phyloP scores from a whole-genome alignment of 2,797 vertebrate genomes.

The Cirrhinus mrigala region DNA sequence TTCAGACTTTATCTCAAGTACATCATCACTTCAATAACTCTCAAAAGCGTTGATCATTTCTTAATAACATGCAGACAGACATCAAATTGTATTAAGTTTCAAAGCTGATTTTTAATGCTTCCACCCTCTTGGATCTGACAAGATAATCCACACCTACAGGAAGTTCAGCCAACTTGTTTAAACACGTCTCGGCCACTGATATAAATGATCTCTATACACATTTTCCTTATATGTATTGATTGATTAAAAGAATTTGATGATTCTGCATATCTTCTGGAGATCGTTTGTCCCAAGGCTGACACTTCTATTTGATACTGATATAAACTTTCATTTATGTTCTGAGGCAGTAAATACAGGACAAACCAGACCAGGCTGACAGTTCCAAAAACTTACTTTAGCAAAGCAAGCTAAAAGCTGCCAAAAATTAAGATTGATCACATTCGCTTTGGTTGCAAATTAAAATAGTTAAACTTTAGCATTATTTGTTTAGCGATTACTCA shows the following conservation, averaged over 20 bases:
- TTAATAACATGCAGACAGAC: neutral
- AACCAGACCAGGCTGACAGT: conserved; percentile 25
- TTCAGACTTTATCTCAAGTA: neutral
- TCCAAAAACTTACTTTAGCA: neutral
- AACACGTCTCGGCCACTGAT: neutral
- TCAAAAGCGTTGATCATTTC: neutral
- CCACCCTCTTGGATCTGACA: neutral
- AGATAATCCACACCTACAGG: conserved; percentile 29
- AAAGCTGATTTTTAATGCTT: neutral
- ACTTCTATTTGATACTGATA: neutral
- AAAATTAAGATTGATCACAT: neutral
- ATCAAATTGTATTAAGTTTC: neutral
- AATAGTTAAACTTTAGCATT: neutral
- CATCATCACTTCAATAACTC: neutral
- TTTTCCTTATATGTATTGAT: neutral
- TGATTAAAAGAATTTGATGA: neutral
- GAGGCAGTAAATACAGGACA: neutral
- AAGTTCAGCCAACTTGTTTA: conserved; percentile 5
- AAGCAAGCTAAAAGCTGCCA: neutral
- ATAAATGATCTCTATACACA: neutral
- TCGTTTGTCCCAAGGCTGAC: neutral
- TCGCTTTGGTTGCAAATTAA: neutral
- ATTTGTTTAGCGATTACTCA: neutral
- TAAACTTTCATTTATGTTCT: neutral
- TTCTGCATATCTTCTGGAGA: neutral